phyloP scores from a whole-genome alignment of 2,888 invertebrate genomes.

The Heterodera filipjevi region DNA sequence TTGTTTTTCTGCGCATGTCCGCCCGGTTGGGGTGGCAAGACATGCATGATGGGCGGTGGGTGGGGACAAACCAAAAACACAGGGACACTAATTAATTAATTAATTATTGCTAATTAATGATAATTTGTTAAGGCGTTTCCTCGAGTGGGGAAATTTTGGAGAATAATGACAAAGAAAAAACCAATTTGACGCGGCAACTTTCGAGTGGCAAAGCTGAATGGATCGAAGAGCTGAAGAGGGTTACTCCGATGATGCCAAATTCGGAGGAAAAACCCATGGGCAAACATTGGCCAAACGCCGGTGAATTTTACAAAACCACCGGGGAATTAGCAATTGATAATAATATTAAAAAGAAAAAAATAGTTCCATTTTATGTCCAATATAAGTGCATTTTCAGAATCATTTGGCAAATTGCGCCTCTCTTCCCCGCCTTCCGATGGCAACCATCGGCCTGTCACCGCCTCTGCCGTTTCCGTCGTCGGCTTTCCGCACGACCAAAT shows the following conservation, averaged over 20 bases:
- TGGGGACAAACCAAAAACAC: neutral
- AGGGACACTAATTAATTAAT: neutral
- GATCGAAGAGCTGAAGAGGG: conserved; percentile 57
- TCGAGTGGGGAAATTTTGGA: neutral
- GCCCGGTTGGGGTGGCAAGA: conserved; percentile 55
- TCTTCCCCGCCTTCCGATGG: neutral
- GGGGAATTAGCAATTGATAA: too few species aligned
- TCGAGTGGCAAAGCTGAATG: conserved; percentile 63
- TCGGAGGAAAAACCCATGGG: neutral
- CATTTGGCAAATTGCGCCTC: neutral
- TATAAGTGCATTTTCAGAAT: neutral
- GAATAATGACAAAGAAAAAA: conserved; percentile 27
- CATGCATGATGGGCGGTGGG: conserved; percentile 54
- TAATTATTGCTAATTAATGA: neutral
- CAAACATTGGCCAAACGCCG: neutral
- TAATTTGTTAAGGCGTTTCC: neutral
- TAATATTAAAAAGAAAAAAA: neutral
- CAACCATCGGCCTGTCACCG: neutral
- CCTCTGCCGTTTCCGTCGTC: neutral
- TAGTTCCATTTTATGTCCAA: neutral
- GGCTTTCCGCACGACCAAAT: conserved; percentile 8
- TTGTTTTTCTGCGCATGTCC: conserved; percentile 61
- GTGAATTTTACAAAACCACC: neutral
- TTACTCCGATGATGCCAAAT: conserved; percentile 11
- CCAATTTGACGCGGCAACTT: conserved; percentile 55